phyloP scores from a whole-genome alignment of 2,888 invertebrate species.

The Ochropleura plecta region DNA sequence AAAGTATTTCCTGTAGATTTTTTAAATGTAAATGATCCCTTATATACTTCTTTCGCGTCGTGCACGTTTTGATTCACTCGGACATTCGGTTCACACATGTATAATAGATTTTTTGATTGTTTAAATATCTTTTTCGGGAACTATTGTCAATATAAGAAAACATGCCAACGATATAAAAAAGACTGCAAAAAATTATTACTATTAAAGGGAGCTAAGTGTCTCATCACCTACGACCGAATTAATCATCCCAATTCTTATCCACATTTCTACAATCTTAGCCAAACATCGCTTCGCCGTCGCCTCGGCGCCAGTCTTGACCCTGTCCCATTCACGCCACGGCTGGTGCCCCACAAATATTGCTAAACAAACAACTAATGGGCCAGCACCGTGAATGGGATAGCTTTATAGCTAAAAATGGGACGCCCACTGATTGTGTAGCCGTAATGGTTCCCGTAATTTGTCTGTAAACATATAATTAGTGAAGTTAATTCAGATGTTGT shows the following conservation, averaged over 20 bases:
- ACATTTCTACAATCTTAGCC: constrained; percentile 11
- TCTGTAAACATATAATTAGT: constrained; percentile 26
- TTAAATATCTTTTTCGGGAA: not conserved
- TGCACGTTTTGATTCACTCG: not conserved
- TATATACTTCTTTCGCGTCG: not conserved
- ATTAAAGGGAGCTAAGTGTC: not conserved
- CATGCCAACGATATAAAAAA: not conserved
- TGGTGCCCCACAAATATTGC: constrained; percentile 69
- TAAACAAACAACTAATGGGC: constrained; percentile 70
- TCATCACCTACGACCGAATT: not conserved
- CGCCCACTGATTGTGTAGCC: constrained; percentile 48
- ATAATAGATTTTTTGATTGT: not conserved
- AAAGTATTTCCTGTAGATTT: constrained; percentile 1
- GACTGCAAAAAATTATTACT: not conserved
- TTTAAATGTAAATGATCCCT: not conserved
- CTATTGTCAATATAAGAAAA: not conserved
- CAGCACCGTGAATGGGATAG: constrained; percentile 50
- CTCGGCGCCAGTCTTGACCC: constrained; percentile 67
- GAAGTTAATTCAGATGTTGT: constrained; percentile 10
- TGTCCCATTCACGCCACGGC: constrained; percentile 53
- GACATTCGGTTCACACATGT: not conserved
- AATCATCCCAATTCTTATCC: constrained; percentile 34
- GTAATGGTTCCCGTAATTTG: constrained; percentile 58
- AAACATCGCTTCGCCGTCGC: constrained; percentile 42
- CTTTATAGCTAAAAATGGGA: constrained; percentile 62